A percentile compares a stretch with the other conserved stretches of the same genome.
Conservation (phyloP, 2,113 vertebrate genomes). For the Callopanchax toddi region DNA sequence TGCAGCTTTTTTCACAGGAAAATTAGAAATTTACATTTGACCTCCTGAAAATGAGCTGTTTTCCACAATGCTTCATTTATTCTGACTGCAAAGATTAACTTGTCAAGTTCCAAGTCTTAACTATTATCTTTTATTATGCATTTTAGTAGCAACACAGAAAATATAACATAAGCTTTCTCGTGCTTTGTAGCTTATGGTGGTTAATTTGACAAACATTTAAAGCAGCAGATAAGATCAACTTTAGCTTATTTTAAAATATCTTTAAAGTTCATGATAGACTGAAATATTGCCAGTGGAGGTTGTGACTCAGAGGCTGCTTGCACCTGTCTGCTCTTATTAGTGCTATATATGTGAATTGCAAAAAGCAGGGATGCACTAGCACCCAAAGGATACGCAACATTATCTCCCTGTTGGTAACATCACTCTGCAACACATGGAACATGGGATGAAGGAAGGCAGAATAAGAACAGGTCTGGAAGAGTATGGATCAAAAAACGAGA, state of each 20-base stretch:
- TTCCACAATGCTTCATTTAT: too few relatives aligned
- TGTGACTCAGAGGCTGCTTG: slow-evolving; percentile 10
- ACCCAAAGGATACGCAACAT: slow-evolving; percentile 57
- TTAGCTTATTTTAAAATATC: too few relatives aligned
- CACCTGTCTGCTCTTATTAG: slow-evolving; percentile 22
- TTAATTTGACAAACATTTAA: background rate
- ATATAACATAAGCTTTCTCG: background rate
- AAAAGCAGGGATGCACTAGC: slow-evolving; percentile 43
- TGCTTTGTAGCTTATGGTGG: background rate
- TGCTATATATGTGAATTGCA: slow-evolving; percentile 18
- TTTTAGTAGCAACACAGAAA: too few relatives aligned
- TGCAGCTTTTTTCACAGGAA: background rate
- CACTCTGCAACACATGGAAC: slow-evolving; percentile 54
- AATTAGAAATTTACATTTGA: too few relatives aligned
- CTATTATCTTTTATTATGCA: too few relatives aligned
- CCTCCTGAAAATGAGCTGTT: background rate
- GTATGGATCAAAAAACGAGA: slow-evolving; percentile 15
- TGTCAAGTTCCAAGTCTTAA: too few relatives aligned
- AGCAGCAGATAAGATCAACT: slow-evolving; percentile 2
- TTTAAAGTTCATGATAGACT: too few relatives aligned
- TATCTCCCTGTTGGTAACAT: slow-evolving; percentile 66
- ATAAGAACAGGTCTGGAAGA: slow-evolving; percentile 29
- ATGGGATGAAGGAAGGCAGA: slow-evolving; percentile 34
- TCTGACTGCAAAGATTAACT: too few relatives aligned
- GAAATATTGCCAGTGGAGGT: background rate